Conservation (phyloP, 2,888 invertebrate species). For the Itoplectis maculator region DNA sequence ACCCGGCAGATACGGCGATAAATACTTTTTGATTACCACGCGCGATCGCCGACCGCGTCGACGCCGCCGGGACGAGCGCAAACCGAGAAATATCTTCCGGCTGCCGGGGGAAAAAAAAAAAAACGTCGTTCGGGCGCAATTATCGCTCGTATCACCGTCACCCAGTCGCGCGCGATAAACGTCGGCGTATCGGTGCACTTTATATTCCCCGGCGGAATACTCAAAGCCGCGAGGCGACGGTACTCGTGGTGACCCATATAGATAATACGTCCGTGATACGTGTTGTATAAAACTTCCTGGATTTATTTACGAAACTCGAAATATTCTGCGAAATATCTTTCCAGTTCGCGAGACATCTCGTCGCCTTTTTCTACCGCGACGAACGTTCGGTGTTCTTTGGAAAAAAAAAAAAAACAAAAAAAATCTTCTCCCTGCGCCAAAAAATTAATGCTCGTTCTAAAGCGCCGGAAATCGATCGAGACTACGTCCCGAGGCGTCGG, state of each 20-base stretch:
- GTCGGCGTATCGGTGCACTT: not conserved
- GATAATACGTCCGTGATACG: not conserved
- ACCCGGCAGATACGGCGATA: constrained; percentile 12
- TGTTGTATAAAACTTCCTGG: too few relatives aligned
- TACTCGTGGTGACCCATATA: not conserved
- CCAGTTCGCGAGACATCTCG: too few relatives aligned
- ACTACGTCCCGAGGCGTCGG: constrained; percentile 7
- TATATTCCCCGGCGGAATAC: too few relatives aligned
- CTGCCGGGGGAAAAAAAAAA: not conserved
- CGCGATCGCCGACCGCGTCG: not conserved
- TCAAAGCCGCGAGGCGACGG: not conserved
- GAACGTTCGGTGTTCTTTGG: not conserved
- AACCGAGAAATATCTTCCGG: not conserved
- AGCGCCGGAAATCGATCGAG: constrained; percentile 8
- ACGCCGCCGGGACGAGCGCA: not conserved
- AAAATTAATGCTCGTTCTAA: constrained; percentile 17
- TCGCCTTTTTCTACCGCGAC: not conserved
- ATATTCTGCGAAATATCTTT: too few relatives aligned
- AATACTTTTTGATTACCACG: constrained; percentile 18
- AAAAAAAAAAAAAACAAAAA: not conserved
- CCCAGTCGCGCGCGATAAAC: not conserved
- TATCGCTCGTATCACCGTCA: not conserved
- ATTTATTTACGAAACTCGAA: too few relatives aligned
- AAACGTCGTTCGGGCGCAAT: not conserved
- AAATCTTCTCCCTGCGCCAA: not conserved